Evolutionary conservation across 1,140 invertebrate species (phyloP).

Genomic region (Drosophila paulistorum): DNA sequence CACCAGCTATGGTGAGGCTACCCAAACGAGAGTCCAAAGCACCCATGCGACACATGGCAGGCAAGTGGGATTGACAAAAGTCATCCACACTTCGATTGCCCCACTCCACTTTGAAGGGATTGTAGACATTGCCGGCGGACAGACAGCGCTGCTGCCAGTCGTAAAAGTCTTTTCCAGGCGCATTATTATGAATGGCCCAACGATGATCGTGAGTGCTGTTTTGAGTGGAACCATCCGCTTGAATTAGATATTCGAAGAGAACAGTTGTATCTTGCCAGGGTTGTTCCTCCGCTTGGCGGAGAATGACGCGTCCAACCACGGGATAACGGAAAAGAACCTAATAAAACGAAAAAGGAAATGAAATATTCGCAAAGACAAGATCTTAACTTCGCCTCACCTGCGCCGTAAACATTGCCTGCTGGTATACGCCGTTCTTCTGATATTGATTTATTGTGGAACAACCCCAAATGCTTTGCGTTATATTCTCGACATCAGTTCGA

Average conservation of each 20-base stretch:
- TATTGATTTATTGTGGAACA: slow-evolving; percentile 88
- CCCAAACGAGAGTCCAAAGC: slow-evolving; percentile 89
- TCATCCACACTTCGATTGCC: slow-evolving; percentile 84
- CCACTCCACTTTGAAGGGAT: slow-evolving; percentile 90
- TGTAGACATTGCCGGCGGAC: slow-evolving; percentile 90
- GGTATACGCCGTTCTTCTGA: slow-evolving; percentile 86
- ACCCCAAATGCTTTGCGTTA: slow-evolving; percentile 86
- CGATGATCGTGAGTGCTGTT: slow-evolving; percentile 91
- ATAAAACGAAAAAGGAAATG: not conserved
- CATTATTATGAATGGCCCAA: slow-evolving; percentile 86
- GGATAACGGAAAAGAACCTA: slow-evolving; percentile 91
- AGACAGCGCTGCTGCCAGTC: slow-evolving; percentile 94
- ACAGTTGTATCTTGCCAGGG: slow-evolving; percentile 92
- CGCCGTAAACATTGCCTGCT: slow-evolving; percentile 89
- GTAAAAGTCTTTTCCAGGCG: slow-evolving; percentile 93
- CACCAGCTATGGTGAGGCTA: slow-evolving; percentile 89
- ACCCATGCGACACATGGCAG: slow-evolving; percentile 87
- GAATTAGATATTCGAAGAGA: slow-evolving; percentile 90
- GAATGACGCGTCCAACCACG: slow-evolving; percentile 92
- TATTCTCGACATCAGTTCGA: slow-evolving; percentile 83
- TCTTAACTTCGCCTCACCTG: slow-evolving; percentile 77
- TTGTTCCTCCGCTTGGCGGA: slow-evolving; percentile 91
- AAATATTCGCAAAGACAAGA: not conserved
- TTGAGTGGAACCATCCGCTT: slow-evolving; percentile 92
- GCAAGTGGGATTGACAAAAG: slow-evolving; percentile 84